phyloP scores from a whole-genome alignment of 1,140 invertebrate genomes.

The Caenorhabditis briggsae region DNA sequence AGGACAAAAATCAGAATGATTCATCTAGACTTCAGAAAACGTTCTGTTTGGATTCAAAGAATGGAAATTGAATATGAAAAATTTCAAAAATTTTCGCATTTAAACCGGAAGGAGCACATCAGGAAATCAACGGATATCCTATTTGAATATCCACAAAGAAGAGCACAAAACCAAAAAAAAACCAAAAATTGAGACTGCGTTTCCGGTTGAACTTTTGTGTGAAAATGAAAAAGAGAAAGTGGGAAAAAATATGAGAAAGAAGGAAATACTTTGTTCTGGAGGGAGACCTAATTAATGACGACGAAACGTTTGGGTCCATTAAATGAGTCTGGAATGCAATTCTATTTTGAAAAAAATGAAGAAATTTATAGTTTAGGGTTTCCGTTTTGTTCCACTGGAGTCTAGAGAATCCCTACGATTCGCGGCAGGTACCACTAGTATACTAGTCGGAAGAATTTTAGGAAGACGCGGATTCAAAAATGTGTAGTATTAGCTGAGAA shows the following conservation, averaged over 20 bases:
- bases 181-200: neutral
- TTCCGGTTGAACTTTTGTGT: slow-evolving; percentile 24
- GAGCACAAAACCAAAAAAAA: neutral
- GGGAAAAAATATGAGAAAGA: neutral
- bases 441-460: too few relatives aligned
- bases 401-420: too few relatives aligned
- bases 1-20: neutral
- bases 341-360: neutral
- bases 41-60: neutral
- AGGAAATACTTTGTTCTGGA: neutral
- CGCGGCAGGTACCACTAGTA: too few relatives aligned
- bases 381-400: neutral
- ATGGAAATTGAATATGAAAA: too few relatives aligned
- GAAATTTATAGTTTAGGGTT: neutral
- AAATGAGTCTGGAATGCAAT: neutral
- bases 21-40: neutral
- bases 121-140: neutral
- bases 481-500: too few relatives aligned
- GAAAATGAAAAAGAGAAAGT: neutral
- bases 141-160: neutral
- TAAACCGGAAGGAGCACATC: neutral
- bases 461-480: too few relatives aligned
- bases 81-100: neutral
- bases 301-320: neutral
- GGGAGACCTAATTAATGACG: neutral